Percentiles rank a stretch among this genome's conserved stretches.
Conservation (phyloP, 1,140 invertebrate species). For the Drosophila hydei region DNA sequence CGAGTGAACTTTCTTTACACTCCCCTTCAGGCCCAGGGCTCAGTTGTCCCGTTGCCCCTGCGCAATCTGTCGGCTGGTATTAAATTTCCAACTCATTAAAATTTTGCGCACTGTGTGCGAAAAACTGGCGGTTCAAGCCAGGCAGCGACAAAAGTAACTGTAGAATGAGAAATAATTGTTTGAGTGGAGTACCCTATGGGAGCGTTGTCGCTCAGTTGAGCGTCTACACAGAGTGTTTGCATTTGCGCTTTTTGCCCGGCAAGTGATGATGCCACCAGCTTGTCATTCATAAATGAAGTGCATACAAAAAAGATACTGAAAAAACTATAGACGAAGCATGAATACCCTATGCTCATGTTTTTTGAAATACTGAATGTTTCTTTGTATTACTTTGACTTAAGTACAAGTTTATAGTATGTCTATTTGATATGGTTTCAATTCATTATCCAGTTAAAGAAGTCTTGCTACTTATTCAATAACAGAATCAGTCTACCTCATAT, state of each 20-base stretch:
- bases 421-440: no score
- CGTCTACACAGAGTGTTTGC: slow-evolving; percentile 47
- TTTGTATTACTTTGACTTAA: no score
- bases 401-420: no score
- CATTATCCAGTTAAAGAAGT: no score
- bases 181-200: slow-evolving; percentile 18
- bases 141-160: slow-evolving; percentile 7
- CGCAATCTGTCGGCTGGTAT: slow-evolving; percentile 61
- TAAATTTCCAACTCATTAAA: slow-evolving; percentile 82
- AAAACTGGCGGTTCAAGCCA: slow-evolving; percentile 35
- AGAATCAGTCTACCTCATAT: no score
- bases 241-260: slow-evolving; percentile 49
- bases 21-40: background rate
- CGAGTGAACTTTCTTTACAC: background rate
- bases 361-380: no score
- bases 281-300: slow-evolving; percentile 74
- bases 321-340: background rate
- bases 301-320: slow-evolving; percentile 32
- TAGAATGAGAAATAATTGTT: slow-evolving; percentile 12
- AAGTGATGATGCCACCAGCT: slow-evolving; percentile 14
- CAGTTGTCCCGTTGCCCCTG: slow-evolving; percentile 4
- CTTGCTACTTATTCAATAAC: no score
- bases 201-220: slow-evolving; percentile 11
- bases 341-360: background rate
- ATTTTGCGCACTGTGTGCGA: slow-evolving; percentile 75